Evolutionary conservation across 2,888 invertebrate species (phyloP).

Genomic region (Eupeodes latifasciatus): DNA sequence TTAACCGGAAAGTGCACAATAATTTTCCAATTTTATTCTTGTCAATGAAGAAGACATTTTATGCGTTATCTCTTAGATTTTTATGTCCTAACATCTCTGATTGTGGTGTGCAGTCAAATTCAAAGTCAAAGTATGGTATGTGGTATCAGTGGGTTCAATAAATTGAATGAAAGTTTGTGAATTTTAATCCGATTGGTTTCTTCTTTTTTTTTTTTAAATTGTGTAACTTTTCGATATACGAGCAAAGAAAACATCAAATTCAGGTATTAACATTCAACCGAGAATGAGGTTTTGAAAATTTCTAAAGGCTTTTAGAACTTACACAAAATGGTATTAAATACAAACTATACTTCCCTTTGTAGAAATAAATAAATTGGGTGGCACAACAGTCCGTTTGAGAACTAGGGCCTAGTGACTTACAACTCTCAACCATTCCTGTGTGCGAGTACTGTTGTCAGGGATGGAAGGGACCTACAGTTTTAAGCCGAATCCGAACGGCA

Average conservation of each 20-base stretch:
- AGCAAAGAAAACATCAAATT: neutral
- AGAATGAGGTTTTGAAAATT: too few relatives aligned
- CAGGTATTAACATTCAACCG: neutral
- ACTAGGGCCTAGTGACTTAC: too few relatives aligned
- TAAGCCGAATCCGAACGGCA: too few relatives aligned
- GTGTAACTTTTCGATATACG: neutral
- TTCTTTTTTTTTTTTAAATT: neutral
- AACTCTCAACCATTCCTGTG: too few relatives aligned
- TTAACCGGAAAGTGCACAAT: slow-evolving; percentile 75
- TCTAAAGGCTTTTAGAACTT: too few relatives aligned
- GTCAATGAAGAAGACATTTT: slow-evolving; percentile 75
- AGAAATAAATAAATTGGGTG: too few relatives aligned
- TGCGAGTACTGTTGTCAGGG: too few relatives aligned
- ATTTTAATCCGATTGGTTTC: slow-evolving; percentile 28
- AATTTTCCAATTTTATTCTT: slow-evolving; percentile 76
- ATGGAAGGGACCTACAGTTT: too few relatives aligned
- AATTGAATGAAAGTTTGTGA: slow-evolving; percentile 38
- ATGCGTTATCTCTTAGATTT: slow-evolving; percentile 72
- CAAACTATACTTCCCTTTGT: too few relatives aligned
- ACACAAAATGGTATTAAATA: too few relatives aligned
- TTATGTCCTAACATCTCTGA: slow-evolving; percentile 59
- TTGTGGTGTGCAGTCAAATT: slow-evolving; percentile 21
- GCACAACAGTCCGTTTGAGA: too few relatives aligned
- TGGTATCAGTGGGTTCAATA: slow-evolving; percentile 12
- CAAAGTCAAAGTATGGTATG: neutral